A percentile compares a stretch with the other conserved stretches of the same genome.
Conservation (phyloP, 2,888 invertebrate genomes). For the Arenicola marina region DNA sequence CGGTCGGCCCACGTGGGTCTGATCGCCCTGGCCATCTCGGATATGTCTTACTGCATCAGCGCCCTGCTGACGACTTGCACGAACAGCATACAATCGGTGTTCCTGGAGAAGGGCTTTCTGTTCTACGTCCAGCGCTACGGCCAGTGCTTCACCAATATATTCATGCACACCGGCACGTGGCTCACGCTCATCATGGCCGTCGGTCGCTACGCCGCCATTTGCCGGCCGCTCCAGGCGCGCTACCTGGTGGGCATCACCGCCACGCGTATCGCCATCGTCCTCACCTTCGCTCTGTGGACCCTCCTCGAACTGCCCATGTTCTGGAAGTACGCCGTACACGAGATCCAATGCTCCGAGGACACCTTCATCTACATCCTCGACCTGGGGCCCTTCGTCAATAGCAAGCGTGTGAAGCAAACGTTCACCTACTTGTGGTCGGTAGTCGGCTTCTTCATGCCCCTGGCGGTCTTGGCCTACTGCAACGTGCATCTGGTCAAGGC, state of each 20-base stretch:
- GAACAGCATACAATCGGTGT: constrained; percentile 19
- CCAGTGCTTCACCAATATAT: constrained; percentile 49
- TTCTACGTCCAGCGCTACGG: constrained; percentile 38
- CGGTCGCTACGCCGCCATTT: constrained; percentile 57
- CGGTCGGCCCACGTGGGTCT: constrained; percentile 55
- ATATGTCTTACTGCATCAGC: constrained; percentile 53
- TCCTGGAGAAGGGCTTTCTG: constrained; percentile 3
- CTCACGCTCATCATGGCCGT: constrained; percentile 58
- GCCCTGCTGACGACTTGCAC: constrained; percentile 49
- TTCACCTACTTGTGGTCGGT: constrained; percentile 44
- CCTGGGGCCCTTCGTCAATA: constrained; percentile 16
- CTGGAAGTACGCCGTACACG: constrained; percentile 17
- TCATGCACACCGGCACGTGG: constrained; percentile 56
- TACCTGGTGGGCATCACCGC: constrained; percentile 50
- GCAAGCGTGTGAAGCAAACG: constrained; percentile 11
- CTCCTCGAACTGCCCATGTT: constrained; percentile 20
- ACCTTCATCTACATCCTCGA: constrained; percentile 19
- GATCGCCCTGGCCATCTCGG: constrained; percentile 55
- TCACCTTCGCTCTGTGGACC: constrained; percentile 24
- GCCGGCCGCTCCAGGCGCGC: constrained; percentile 55
- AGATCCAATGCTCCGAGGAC: constrained; percentile 4
- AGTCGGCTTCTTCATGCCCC: constrained; percentile 52
- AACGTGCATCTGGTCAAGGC: constrained; percentile 49
- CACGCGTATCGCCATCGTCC: constrained; percentile 45
- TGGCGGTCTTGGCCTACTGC: constrained; percentile 50